Conservation (phyloP, 1,140 invertebrate species). For the Tetragonula clypearis region DNA sequence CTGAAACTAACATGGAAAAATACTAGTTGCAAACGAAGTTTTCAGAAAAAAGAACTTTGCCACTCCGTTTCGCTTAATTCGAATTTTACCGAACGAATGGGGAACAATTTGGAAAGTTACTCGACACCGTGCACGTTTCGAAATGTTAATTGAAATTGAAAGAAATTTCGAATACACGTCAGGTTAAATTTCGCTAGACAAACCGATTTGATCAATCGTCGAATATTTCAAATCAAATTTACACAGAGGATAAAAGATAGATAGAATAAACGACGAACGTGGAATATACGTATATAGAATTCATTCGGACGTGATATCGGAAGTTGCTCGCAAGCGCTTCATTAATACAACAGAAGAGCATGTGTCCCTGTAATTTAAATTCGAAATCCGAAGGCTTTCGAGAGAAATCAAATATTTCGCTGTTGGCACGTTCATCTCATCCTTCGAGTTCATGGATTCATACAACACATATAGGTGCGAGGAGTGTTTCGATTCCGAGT, state of each 20-base stretch:
- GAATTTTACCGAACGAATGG: not conserved
- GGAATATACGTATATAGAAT: not conserved
- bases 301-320: not conserved
- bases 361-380: not conserved
- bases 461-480: not conserved
- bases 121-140: no score
- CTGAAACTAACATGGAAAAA: not conserved
- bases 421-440: constrained; percentile 27
- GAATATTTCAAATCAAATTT: not conserved
- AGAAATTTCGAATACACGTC: no score
- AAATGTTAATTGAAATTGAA: no score
- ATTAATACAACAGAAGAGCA: not conserved
- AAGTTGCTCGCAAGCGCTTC: not conserved
- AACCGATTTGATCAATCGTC: not conserved
- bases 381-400: not conserved
- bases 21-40: not conserved
- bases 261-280: no score
- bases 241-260: not conserved
- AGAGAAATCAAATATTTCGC: constrained; percentile 1
- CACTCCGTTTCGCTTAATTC: not conserved
- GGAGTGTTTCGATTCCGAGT: constrained; percentile 26
- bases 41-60: not conserved
- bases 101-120: not conserved
- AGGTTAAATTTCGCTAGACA: not conserved
- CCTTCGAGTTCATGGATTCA: not conserved